phyloP scores from a whole-genome alignment of 2,797 vertebrate species.

The Macrochelys suwanniensis region DNA sequence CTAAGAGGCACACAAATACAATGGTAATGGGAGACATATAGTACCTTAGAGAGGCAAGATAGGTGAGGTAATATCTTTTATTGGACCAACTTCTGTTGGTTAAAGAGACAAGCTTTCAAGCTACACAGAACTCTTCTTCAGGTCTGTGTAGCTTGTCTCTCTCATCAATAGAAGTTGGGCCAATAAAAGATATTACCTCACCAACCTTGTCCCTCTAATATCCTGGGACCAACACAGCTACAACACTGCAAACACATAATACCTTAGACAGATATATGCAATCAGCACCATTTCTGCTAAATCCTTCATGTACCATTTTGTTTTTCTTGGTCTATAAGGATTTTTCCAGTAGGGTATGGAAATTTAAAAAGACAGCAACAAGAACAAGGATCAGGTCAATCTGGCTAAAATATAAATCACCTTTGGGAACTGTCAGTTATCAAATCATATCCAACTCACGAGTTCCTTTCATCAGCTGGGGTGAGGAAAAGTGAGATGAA shows the following conservation, averaged over 20 bases:
- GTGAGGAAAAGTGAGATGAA: background rate
- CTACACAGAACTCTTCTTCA: background rate
- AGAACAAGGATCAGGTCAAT: background rate
- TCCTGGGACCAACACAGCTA: too few species aligned
- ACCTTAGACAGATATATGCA: too few species aligned
- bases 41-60: background rate
- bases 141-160: background rate
- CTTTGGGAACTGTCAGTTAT: background rate
- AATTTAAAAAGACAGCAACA: too few species aligned
- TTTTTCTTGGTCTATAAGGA: background rate
- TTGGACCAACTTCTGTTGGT: background rate
- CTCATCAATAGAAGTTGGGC: too few species aligned
- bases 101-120: background rate
- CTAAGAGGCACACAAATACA: background rate
- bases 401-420: background rate
- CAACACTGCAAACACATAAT: too few species aligned
- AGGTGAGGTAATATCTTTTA: background rate
- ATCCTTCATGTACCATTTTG: background rate
- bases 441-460: background rate
- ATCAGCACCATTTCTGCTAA: background rate
- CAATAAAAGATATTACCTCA: too few species aligned
- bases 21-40: background rate
- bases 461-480: background rate
- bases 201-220: too few species aligned
- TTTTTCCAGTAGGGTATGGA: background rate